These are phyloP conservation scores for Syngnathus typhle DNA, from an alignment of 2,113 vertebrate genomes.

Conservation along the genomic window DNA sequence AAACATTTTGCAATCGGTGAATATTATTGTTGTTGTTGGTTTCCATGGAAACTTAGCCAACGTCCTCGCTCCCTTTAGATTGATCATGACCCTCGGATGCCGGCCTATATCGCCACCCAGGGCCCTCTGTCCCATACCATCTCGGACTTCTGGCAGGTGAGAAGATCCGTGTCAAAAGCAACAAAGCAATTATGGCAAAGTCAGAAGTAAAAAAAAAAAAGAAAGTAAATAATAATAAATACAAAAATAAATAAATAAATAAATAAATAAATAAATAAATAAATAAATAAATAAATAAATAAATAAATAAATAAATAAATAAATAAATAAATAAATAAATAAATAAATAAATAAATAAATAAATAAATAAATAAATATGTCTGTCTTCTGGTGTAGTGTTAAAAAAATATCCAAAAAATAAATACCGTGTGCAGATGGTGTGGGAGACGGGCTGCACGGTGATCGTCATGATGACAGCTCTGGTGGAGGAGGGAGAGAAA, in stretches of 20 bases:
- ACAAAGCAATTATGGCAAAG: neutral
- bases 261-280: neutral
- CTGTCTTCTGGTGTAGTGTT: neutral
- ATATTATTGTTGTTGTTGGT: neutral
- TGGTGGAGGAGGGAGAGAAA: conserved; percentile 92
- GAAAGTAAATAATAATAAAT: too few species aligned
- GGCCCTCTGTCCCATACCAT: conserved; percentile 94
- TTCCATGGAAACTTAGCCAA: neutral
- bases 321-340: too few species aligned
- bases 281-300: neutral
- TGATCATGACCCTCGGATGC: conserved; percentile 95
- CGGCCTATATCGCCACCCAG: conserved; percentile 94
- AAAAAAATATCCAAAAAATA: neutral
- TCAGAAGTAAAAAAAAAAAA: neutral
- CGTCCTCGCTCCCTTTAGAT: conserved; percentile 68
- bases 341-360: neutral
- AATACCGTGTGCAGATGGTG: conserved; percentile 78
- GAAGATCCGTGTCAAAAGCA: neutral
- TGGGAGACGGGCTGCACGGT: conserved; percentile 97
- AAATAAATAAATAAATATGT: neutral
- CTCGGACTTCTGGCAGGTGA: conserved; percentile 97
- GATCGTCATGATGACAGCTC: conserved; percentile 93
- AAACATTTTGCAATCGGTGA: neutral
- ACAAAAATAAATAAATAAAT: neutral
- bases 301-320: neutral